These are phyloP conservation scores for Netelia melanura DNA, from an alignment of 2,888 invertebrate species.

Conservation along the genomic window DNA sequence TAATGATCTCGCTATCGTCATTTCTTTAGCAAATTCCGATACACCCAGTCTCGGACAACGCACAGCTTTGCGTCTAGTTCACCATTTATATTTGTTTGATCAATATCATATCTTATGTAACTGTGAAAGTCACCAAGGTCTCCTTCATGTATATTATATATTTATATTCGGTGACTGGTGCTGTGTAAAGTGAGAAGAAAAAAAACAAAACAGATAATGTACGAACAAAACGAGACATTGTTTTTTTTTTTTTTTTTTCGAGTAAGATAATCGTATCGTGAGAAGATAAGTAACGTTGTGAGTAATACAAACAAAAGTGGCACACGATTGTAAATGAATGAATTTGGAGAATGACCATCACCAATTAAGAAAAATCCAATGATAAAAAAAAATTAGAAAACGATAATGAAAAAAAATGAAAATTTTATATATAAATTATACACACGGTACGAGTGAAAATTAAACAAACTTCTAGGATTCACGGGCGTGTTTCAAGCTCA, in stretches of 20 bases:
- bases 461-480: slow-evolving; percentile 61
- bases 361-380: slow-evolving; percentile 64
- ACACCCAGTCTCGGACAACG: slow-evolving; percentile 51
- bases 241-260: slow-evolving; percentile 29
- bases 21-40: slow-evolving; percentile 53
- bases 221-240: slow-evolving; percentile 29
- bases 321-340: slow-evolving; percentile 45
- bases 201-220: slow-evolving; percentile 19
- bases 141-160: slow-evolving; percentile 42
- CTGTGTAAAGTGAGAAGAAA: slow-evolving; percentile 50
- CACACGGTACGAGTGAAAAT: slow-evolving; percentile 46
- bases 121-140: slow-evolving; percentile 68
- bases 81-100: slow-evolving; percentile 80
- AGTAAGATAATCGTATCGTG: slow-evolving; percentile 21
- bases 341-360: slow-evolving; percentile 69
- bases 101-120: slow-evolving; percentile 79
- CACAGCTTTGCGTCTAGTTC: slow-evolving; percentile 60
- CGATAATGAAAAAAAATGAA: slow-evolving; percentile 38
- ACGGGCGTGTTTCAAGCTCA: slow-evolving; percentile 60
- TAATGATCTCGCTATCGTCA: slow-evolving; percentile 29
- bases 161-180: slow-evolving; percentile 44
- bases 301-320: slow-evolving; percentile 9
- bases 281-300: slow-evolving; percentile 30
- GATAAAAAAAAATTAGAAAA: slow-evolving; percentile 10
- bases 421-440: slow-evolving; percentile 44